Evolutionary conservation across 2,113 vertebrate species (phyloP).

Genomic region (Mixornis gularis): DNA sequence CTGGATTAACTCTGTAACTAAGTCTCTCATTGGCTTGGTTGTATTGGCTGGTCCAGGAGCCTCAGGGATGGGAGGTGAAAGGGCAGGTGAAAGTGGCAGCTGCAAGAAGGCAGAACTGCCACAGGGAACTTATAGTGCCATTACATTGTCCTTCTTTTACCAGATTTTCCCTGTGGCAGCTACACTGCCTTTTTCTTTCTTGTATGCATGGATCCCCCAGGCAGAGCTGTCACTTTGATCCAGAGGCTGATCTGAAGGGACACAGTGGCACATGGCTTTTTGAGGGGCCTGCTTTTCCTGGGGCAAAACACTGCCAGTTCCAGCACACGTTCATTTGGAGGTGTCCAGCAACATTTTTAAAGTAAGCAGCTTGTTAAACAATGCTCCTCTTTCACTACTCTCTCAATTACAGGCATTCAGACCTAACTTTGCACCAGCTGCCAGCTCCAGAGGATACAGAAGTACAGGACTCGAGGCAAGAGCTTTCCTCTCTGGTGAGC

Average conservation of each 20-base stretch:
- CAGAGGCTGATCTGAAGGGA: background rate
- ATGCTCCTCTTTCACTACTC: background rate
- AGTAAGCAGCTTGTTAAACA: background rate
- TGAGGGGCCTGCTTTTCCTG: background rate
- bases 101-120: background rate
- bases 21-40: background rate
- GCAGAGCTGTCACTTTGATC: background rate
- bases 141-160: background rate
- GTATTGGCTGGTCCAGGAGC: background rate
- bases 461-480: rapidly evolving
- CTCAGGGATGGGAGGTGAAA: background rate
- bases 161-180: background rate
- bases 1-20: background rate
- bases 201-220: background rate
- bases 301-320: background rate
- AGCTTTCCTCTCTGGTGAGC: rapidly evolving
- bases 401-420: background rate
- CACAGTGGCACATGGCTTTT: background rate
- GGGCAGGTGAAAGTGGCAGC: background rate
- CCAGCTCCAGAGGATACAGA: background rate
- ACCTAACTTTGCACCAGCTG: background rate
- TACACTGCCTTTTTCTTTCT: background rate
- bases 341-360: background rate
- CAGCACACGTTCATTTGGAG: rapidly evolving
- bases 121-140: background rate